phyloP scores from a whole-genome alignment of 2,888 invertebrate species.

The Archips crataeganus region DNA sequence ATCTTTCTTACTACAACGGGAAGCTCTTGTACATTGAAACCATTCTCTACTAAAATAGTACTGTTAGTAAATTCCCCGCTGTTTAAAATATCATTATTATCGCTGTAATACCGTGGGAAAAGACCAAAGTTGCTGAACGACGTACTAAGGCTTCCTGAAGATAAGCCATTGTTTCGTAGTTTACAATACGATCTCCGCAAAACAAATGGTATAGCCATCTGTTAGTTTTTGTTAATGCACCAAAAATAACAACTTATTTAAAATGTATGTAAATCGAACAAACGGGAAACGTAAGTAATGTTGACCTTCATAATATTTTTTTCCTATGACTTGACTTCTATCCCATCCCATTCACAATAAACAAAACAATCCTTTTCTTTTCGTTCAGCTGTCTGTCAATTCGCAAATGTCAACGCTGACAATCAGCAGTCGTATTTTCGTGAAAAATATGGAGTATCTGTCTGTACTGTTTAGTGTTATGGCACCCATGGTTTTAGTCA shows the following conservation, averaged over 20 bases:
- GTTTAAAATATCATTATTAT: constrained; percentile 61
- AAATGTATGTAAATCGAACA: not conserved
- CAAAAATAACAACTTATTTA: not conserved
- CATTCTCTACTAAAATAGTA: constrained; percentile 88
- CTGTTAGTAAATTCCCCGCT: constrained; percentile 70
- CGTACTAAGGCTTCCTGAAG: constrained; percentile 52
- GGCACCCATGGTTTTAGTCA: not conserved
- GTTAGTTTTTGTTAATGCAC: not conserved
- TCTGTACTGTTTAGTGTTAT: not conserved
- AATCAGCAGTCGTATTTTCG: constrained; percentile 25
- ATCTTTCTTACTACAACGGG: constrained; percentile 87
- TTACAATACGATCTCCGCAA: constrained; percentile 69
- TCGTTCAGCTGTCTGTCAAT: not conserved
- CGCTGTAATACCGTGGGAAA: constrained; percentile 59
- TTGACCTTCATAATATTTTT: constrained; percentile 15
- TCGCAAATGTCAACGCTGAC: constrained; percentile 1
- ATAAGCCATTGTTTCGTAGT: constrained; percentile 63
- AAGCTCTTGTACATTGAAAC: constrained; percentile 88
- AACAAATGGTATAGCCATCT: constrained; percentile 63
- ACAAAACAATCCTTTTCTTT: not conserved
- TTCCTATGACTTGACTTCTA: too few relatives aligned
- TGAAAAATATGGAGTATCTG: not conserved
- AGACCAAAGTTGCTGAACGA: constrained; percentile 47
- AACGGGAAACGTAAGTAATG: constrained; percentile 11
- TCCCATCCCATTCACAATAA: not conserved